Conservation (phyloP, 1,140 invertebrate genomes). For the Lethrus apterus region DNA sequence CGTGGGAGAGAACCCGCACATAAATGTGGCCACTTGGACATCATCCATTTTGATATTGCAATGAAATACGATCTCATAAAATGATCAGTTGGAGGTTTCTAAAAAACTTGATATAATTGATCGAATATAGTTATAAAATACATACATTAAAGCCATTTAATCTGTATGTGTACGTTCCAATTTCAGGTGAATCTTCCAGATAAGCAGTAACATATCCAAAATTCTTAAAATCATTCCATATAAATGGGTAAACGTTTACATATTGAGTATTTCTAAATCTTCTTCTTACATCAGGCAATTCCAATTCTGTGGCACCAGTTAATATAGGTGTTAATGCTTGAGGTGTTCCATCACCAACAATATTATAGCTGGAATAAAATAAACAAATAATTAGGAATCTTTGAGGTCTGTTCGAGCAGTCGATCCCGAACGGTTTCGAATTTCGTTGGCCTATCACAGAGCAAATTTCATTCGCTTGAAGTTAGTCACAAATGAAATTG, state of each 20-base stretch:
- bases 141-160: constrained; percentile 72
- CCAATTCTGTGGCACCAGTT: constrained; percentile 81
- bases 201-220: constrained; percentile 70
- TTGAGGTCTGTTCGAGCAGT: constrained; percentile 10
- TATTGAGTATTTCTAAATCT: constrained; percentile 53
- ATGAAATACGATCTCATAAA: constrained; percentile 79
- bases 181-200: constrained; percentile 76
- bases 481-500: too few species aligned
- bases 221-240: constrained; percentile 68
- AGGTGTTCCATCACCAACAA: constrained; percentile 90
- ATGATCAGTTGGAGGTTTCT: constrained; percentile 76
- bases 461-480: too few species aligned
- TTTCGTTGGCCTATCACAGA: too few species aligned
- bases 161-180: constrained; percentile 86
- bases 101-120: constrained; percentile 13
- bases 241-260: constrained; percentile 75
- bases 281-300: constrained; percentile 78
- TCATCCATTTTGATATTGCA: constrained; percentile 47
- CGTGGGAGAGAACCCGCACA: constrained; percentile 74
- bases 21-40: constrained; percentile 48
- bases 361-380: constrained; percentile 51
- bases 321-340: constrained; percentile 87
- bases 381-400: not conserved
- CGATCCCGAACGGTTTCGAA: too few species aligned
- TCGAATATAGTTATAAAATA: constrained; percentile 1